Evolutionary conservation across 2,113 vertebrate species (phyloP).

Genomic region (Pomatorhinus ruficollis): DNA sequence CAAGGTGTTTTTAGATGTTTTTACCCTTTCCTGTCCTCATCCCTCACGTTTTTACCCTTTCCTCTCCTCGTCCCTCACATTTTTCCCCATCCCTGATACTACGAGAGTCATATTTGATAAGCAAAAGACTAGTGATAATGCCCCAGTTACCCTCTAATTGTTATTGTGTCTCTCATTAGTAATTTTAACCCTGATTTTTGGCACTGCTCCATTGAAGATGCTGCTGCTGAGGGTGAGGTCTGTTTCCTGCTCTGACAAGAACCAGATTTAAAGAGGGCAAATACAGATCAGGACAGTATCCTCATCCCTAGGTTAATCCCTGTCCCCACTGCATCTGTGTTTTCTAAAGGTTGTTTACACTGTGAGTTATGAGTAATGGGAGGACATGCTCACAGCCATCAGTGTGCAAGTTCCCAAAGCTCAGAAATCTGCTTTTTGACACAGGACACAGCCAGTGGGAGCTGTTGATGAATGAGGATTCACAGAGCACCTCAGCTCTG

Average conservation of each 20-base stretch:
- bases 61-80: neutral
- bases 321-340: constrained; percentile 22
- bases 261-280: neutral
- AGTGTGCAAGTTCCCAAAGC: neutral
- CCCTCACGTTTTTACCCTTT: neutral
- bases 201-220: neutral
- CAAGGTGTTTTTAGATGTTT: neutral
- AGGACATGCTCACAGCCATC: neutral
- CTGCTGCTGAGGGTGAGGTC: neutral
- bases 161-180: neutral
- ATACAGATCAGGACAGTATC: neutral
- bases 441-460: neutral
- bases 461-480: constrained; percentile 16
- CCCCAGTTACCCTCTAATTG: neutral
- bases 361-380: neutral
- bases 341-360: constrained; percentile 24
- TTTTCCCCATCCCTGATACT: neutral
- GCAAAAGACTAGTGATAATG: neutral
- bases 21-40: neutral
- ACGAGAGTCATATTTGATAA: neutral
- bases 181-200: neutral
- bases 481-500: neutral
- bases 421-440: constrained; percentile 42
- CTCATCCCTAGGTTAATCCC: constrained; percentile 18
- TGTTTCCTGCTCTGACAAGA: neutral